Percentiles rank a stretch among this genome's conserved stretches.
phyloP scores from a whole-genome alignment of 1,140 invertebrate genomes.

The Globodera rostochiensis region DNA sequence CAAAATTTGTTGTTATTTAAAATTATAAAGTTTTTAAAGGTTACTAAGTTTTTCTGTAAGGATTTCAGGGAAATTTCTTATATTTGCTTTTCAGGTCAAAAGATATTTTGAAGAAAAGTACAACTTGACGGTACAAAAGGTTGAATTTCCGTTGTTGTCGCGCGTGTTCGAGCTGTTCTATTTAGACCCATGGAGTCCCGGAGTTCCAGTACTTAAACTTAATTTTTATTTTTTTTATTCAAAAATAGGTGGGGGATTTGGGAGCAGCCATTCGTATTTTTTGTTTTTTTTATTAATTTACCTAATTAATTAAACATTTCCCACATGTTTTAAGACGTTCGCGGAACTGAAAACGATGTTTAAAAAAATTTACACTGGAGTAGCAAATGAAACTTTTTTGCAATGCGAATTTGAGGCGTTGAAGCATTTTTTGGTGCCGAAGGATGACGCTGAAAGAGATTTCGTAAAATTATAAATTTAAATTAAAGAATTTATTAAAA shows the following conservation, averaged over 20 bases:
- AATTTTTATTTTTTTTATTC: too few relatives aligned
- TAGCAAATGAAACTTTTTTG: not conserved
- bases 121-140: slow-evolving; percentile 17
- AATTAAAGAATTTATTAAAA: not conserved
- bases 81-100: slow-evolving; percentile 5
- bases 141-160: slow-evolving; percentile 25
- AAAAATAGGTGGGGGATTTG: too few relatives aligned
- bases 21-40: too few relatives aligned
- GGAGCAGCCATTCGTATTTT: too few relatives aligned
- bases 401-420: not conserved
- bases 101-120: slow-evolving; percentile 10
- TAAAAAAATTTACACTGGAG: not conserved
- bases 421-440: not conserved
- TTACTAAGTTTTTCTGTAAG: too few relatives aligned
- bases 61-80: too few relatives aligned
- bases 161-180: slow-evolving; percentile 20
- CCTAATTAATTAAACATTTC: not conserved
- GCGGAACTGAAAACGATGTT: not conserved
- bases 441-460: not conserved
- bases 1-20: too few relatives aligned
- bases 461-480: not conserved
- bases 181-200: slow-evolving; percentile 5
- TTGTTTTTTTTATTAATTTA: not conserved
- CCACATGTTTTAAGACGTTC: not conserved
- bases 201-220: not conserved